Evolutionary conservation across 2,113 vertebrate species (phyloP), one percentile per base, ranked within the genome.

Genomic region (Hippoglossus stenolepis): DNA sequence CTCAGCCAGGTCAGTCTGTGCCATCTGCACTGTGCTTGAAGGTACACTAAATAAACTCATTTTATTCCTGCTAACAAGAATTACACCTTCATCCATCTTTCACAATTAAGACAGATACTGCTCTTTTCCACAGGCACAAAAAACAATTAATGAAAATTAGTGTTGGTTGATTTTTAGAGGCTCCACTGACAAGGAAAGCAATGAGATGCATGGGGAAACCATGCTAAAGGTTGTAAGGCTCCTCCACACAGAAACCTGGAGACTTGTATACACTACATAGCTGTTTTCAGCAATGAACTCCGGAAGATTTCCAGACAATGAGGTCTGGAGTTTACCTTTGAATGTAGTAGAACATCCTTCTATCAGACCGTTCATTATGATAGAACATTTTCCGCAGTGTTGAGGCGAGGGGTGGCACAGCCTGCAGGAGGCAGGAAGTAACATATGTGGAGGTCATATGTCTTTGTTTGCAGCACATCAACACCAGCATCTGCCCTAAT

Each of bases 1-100:
- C 58, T 72, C 51, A 84, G 75, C 75, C 73, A 74, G 73, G 76
- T 51, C 86, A 77, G 58, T 59, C 67, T 61, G 28, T 38, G 40
- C 79, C 80, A 84, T 80, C 83, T 85, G 80, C 80, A 82, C 62
- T 51, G 73, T 31, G 61, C 72, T 79, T 2, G 59, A 70, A 67
- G 77, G 24, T 65, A 75, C 56, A 43, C 60, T n/a, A 28, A 47
- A 72, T 43, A 61, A 54, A 70, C 23, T 40, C 1, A 31, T 7
- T 31, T 31, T 31, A 31, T 8, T 31, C 31, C 31, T 31, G 6
- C 31, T 31, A 31, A 31, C 31, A 31, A 31, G 23, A 26, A 75
- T 35, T 3, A 18, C 24, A 24, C 31, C 51, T 45, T 4, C 20
- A 69, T 61, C 38, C 26, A 28, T 61, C 47, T 58, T 24, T 72